A percentile compares a stretch with the other conserved stretches of the same genome.
Evolutionary conservation across 2,797 vertebrate genomes (phyloP).

Genomic region (Limnodromus scolopaceus): DNA sequence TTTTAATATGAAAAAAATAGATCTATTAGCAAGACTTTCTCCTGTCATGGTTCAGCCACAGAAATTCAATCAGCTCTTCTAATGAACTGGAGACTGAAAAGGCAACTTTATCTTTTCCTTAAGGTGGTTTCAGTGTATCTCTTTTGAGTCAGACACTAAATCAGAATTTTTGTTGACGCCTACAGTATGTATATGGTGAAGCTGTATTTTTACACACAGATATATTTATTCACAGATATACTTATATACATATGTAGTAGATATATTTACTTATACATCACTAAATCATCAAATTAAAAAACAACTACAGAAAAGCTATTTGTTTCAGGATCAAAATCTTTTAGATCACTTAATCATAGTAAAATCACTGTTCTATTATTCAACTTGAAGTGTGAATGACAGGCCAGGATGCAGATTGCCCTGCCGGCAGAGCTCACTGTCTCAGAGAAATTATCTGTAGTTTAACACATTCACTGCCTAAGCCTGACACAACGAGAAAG

Average conservation of each 20-base stretch:
- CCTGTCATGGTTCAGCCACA: accelerated
- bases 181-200: neutral
- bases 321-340: neutral
- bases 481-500: neutral
- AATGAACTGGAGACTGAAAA: neutral
- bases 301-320: neutral
- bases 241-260: neutral
- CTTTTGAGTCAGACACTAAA: neutral
- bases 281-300: neutral
- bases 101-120: neutral
- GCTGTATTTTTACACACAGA: neutral
- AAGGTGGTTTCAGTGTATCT: neutral
- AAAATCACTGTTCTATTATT: neutral
- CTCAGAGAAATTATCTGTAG: neutral
- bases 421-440: neutral
- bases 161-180: neutral
- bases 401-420: neutral
- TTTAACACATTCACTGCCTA: neutral
- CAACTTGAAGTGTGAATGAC: neutral
- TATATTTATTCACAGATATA: neutral
- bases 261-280: neutral
- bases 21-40: neutral
- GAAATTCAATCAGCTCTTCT: neutral
- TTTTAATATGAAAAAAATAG: neutral
- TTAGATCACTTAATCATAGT: neutral